Evolutionary conservation across 2,888 invertebrate genomes (phyloP).

Genomic region (Acrobasis consociella): DNA sequence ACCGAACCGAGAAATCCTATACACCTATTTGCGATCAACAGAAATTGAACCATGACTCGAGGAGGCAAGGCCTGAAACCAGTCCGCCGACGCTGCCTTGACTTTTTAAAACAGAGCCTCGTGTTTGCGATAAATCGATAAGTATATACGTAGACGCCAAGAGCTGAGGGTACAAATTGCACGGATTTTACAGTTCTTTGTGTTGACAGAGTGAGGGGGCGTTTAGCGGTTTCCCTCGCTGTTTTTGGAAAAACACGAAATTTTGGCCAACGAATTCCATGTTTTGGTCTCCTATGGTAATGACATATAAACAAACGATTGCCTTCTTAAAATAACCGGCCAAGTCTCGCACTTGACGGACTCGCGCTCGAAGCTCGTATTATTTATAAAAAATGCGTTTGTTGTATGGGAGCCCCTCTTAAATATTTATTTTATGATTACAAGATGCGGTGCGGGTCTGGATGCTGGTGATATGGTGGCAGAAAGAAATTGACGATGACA

Average conservation of each 20-base stretch:
- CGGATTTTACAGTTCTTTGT: slow-evolving; percentile 73
- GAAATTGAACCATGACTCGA: slow-evolving; percentile 47
- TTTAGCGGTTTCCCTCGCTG: slow-evolving; percentile 61
- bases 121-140: slow-evolving; percentile 80
- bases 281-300: slow-evolving; percentile 27
- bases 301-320: not conserved
- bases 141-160: slow-evolving; percentile 65
- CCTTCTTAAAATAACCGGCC: too few species aligned
- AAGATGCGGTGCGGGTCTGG: too few species aligned
- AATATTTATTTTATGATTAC: too few species aligned
- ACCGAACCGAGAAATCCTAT: slow-evolving; percentile 60
- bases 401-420: too few species aligned
- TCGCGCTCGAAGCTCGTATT: too few species aligned
- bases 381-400: too few species aligned
- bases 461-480: too few species aligned
- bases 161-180: slow-evolving; percentile 77
- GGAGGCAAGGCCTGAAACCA: slow-evolving; percentile 37
- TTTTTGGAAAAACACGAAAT: slow-evolving; percentile 67
- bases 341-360: too few species aligned
- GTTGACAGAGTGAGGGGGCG: slow-evolving; percentile 58
- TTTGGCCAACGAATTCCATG: slow-evolving; percentile 44
- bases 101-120: slow-evolving; percentile 67
- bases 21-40: slow-evolving; percentile 43
- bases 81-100: slow-evolving; percentile 38
- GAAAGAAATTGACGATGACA: too few species aligned